Conservation (phyloP, 2,797 vertebrate genomes). For the Selene dorsalis region DNA sequence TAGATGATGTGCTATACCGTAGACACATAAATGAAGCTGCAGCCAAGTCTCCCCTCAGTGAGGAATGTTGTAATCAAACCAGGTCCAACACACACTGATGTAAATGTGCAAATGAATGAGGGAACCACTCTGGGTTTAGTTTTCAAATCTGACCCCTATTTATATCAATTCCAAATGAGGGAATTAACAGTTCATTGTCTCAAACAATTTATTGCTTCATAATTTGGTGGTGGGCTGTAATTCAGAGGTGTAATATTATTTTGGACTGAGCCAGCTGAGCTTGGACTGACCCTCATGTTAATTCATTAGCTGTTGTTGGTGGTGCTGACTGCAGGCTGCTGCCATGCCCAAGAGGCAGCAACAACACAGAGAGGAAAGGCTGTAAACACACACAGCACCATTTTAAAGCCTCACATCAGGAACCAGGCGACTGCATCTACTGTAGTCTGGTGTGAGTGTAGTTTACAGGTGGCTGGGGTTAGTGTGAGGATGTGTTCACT, state of each 20-base stretch:
- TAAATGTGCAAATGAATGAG: conserved; percentile 22
- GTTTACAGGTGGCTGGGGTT: conserved; percentile 43
- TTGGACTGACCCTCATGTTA: conserved; percentile 51
- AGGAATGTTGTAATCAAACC: neutral
- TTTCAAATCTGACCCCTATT: conserved; percentile 11
- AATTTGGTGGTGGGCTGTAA: conserved; percentile 35
- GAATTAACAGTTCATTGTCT: conserved; percentile 46
- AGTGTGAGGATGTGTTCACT: conserved; percentile 39
- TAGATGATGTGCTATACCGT: neutral
- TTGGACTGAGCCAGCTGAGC: conserved; percentile 52
- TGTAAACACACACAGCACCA: neutral
- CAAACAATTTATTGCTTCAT: conserved; percentile 41
- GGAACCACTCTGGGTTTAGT: conserved; percentile 17
- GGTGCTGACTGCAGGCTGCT: neutral
- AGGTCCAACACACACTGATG: conserved; percentile 1
- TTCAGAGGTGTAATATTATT: conserved; percentile 49
- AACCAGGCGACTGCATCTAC: neutral
- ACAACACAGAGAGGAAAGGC: neutral
- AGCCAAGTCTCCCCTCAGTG: neutral
- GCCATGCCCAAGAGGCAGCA: conserved; percentile 1
- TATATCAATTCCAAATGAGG: conserved; percentile 36
- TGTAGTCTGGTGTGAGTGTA: neutral
- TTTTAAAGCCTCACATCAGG: neutral
- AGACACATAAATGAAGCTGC: neutral
- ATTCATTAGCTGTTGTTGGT: conserved; percentile 51